Evolutionary conservation across 2,797 vertebrate species (phyloP).

Genomic region (Carduelis carduelis): DNA sequence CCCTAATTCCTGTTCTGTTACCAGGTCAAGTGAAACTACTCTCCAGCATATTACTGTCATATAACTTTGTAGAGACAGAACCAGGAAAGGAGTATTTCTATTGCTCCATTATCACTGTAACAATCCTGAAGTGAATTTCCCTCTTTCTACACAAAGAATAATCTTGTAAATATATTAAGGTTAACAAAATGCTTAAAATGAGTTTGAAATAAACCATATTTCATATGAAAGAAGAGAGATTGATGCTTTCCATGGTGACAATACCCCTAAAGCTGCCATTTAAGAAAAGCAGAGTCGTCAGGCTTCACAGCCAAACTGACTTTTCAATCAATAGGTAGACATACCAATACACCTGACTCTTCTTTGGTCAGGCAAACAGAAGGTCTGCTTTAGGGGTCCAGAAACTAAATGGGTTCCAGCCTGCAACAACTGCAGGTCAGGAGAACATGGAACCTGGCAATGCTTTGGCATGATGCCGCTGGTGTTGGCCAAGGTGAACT

Average conservation of each 20-base stretch:
- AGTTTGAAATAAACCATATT: background rate
- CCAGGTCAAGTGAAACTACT: background rate
- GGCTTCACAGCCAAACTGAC: background rate
- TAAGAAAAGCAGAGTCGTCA: background rate
- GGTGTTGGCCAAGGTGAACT: background rate
- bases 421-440: background rate
- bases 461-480: background rate
- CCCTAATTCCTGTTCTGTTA: background rate
- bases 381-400: background rate
- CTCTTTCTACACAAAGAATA: background rate
- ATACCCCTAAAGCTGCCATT: background rate
- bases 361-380: background rate
- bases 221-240: background rate
- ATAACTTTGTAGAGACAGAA: background rate
- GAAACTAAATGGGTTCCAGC: background rate
- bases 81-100: background rate
- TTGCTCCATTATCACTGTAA: background rate
- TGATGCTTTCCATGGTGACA: background rate
- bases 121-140: background rate
- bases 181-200: background rate
- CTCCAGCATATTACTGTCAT: background rate
- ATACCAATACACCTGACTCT: background rate
- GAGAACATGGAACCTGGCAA: background rate
- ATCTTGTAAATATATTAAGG: background rate
- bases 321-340: background rate